Base-by-base conservation (phyloP, 2,797 vertebrate species). In the Emydoidea blandingii region DNA sequence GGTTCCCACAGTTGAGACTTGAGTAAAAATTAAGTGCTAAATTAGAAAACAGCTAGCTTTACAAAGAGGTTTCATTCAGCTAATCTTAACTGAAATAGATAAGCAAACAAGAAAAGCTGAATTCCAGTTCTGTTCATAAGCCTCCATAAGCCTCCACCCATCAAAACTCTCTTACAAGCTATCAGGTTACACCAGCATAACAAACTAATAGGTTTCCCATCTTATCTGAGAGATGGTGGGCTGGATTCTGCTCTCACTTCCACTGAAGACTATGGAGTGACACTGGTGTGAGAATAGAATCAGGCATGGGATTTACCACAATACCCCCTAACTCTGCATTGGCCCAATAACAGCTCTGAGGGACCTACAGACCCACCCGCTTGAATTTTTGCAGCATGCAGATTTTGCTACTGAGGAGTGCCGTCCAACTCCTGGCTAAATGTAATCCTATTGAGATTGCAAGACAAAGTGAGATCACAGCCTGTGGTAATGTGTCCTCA, bases 171-270 rank as follows among this genome's bases (percentile, higher is more conserved):
- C 81, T 96, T 94, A 85, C 89, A 95, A 96, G 93, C 93, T 76
- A 81, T 37, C 74, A 81, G 54, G 82, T 93, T 41, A 94, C 59
- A 2, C 96, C 94, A 94, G 37, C 50, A 23, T 68, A 96, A 44
- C 8, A 6, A 81, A 57, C 11, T 49, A 44, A 34, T 34, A 31
- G 52, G 81, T 91, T 92, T 68, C 49, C n/a, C 18, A 5, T 34
- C 19, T 90, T 89, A 88, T 72, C 37, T 23, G 68, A 72, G 65
- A 41, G 19, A 41, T 92, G 65, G 74, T 53, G 93, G 88, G 94
- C 89, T 94, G 94, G 95, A 96, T 96, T 95, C 81, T 96, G 88
- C 95, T 95, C 93, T 96, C 44, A n/a, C 86, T 96, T 94, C 91
- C 90, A 25, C 25, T 72, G 81, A 62, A 94, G 81, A 88, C 29